These are phyloP conservation scores for Caenorhabditis sp. DNA, from an alignment of 2,888 invertebrate genomes.

Conservation along the genomic window DNA sequence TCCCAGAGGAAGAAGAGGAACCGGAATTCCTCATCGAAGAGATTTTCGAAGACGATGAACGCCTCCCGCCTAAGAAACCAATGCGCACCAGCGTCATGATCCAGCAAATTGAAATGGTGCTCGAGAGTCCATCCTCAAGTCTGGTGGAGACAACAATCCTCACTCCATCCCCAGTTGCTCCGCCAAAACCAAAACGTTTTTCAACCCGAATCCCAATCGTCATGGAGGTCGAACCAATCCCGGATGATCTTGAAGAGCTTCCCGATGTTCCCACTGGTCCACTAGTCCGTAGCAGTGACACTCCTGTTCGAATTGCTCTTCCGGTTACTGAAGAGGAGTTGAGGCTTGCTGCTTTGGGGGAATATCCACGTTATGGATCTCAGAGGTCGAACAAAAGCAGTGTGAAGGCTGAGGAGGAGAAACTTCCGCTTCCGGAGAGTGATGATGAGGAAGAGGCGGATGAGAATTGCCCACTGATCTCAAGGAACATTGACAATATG, in stretches of 20 bases:
- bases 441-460: conserved; percentile 19
- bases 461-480: conserved; percentile 22
- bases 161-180: conserved; percentile 34
- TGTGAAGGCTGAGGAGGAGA: neutral
- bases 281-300: conserved; percentile 16
- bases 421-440: neutral
- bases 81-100: conserved; percentile 36
- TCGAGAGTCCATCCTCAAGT: neutral
- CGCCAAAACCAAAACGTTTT: conserved; percentile 43
- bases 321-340: conserved; percentile 48
- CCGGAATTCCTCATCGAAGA: conserved; percentile 44
- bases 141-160: conserved; percentile 1
- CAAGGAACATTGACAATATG: conserved; percentile 25
- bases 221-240: conserved; percentile 41
- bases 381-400: neutral
- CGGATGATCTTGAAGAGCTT: conserved; percentile 19
- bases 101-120: conserved; percentile 48
- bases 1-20: conserved; percentile 14
- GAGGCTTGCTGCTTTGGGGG: conserved; percentile 42
- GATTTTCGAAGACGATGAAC: conserved; percentile 13
- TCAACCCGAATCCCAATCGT: conserved; percentile 37
- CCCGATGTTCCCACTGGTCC: conserved; percentile 9
- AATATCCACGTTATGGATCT: conserved; percentile 23
- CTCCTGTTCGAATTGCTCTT: conserved; percentile 41
- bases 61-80: conserved; percentile 16